Base-by-base conservation (phyloP, 2,888 invertebrate genomes). In the Protonemura montana region DNA sequence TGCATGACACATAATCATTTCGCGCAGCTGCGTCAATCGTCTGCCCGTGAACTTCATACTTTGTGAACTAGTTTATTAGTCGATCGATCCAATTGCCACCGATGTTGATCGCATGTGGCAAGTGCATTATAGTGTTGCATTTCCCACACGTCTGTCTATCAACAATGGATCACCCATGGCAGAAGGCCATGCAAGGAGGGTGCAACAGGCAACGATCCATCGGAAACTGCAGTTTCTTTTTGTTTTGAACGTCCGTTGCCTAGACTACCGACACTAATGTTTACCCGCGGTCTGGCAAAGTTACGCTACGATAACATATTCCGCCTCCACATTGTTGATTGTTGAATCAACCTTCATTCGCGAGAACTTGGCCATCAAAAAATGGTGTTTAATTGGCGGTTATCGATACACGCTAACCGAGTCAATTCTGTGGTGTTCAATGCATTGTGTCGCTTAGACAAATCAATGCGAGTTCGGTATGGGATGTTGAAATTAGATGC, bases 311-410 rank as follows among this genome's bases (percentile, higher is more conserved):
- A 59, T 59, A 59, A 59, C 13, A 21, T 59, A 59, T 59, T 59
- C 59, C 59, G 21, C 59, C 59, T 21, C 59, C 13, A 13, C 59
- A 21, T 13, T 59, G 59, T 59, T 59, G 59, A 59, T 59, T 59
- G 59, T 59, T 59, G 59, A 21, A 59, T 59, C 59, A 59, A 59
- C 59, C 59, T 59, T 59, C 59, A 59, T 59, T 59, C 59, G 59
- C 59, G 59, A 59, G 59, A 59, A 59, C 59, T 59, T 59, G 59
- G 59, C 59, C 59, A 21, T 59, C 59, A 59, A 10, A 59, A 10
- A 21, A 21, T 59, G 59, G 59, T 59, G 59, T 59, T 59, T 59
- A 59, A 59, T 1, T 10, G 21, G 59, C 13, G 59, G 13, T 59
- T 21, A 59, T 35, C 35, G 35, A 35, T 35, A 10, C 35, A 35